A percentile compares a stretch with the other conserved stretches of the same genome.
phyloP scores from a whole-genome alignment of 1,140 invertebrate genomes.

The Oryctes rhinoceros region DNA sequence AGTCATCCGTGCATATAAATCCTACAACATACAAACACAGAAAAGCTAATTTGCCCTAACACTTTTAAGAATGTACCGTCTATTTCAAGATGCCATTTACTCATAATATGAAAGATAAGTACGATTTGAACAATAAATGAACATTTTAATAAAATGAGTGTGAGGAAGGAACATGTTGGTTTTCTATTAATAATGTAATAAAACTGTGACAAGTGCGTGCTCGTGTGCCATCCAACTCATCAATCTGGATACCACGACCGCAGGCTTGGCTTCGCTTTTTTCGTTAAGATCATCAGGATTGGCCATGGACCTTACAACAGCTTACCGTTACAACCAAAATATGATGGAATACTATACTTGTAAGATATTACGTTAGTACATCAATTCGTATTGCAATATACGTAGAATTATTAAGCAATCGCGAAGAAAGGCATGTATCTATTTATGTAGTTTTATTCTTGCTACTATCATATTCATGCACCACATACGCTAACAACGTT shows the following conservation, averaged over 20 bases:
- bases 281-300: slow-evolving; percentile 55
- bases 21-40: slow-evolving; percentile 8
- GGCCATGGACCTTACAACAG: slow-evolving; percentile 88
- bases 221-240: slow-evolving; percentile 39
- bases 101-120: not conserved
- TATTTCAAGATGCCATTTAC: not conserved
- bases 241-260: slow-evolving; percentile 60
- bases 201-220: slow-evolving; percentile 25
- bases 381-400: not conserved
- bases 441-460: too few relatives aligned
- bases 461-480: too few relatives aligned
- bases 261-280: slow-evolving; percentile 57
- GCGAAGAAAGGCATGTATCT: too few relatives aligned
- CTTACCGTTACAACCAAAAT: slow-evolving; percentile 95
- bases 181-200: slow-evolving; percentile 22
- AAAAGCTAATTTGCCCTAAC: not conserved
- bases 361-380: slow-evolving; percentile 67
- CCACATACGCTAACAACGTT: too few relatives aligned
- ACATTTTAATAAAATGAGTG: not conserved
- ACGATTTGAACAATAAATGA: not conserved
- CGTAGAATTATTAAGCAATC: not conserved
- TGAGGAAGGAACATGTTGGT: not conserved
- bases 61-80: not conserved
- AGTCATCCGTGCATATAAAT: slow-evolving; percentile 39
- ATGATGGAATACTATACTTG: slow-evolving; percentile 99